Evolutionary conservation across 1,140 invertebrate genomes (phyloP).

Genomic region (Drosophila yakuba): DNA sequence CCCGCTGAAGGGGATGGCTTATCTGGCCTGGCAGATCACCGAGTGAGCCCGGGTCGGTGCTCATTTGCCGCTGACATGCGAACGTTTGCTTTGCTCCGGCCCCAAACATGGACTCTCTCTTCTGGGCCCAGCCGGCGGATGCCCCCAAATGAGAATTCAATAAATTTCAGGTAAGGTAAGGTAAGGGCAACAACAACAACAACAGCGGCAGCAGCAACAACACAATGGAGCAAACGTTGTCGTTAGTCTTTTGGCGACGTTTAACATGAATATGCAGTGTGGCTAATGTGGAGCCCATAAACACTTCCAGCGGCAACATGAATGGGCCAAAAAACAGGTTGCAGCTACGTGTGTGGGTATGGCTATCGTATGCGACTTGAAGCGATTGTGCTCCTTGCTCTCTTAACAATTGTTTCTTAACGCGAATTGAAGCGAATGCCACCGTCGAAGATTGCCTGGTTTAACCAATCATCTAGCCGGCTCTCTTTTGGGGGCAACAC

Average conservation of each 20-base stretch:
- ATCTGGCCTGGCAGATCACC: slow-evolving; percentile 67
- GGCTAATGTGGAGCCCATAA: slow-evolving; percentile 84
- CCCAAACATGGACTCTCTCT: slow-evolving; percentile 29
- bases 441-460: slow-evolving; percentile 58
- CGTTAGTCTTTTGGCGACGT: slow-evolving; percentile 82
- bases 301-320: slow-evolving; percentile 83
- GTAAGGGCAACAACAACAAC: slow-evolving; percentile 26
- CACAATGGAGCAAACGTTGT: slow-evolving; percentile 70
- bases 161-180: slow-evolving; percentile 78
- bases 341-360: slow-evolving; percentile 73
- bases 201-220: slow-evolving; percentile 40
- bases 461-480: slow-evolving; percentile 53
- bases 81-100: slow-evolving; percentile 50
- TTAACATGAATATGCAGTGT: slow-evolving; percentile 84
- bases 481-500: slow-evolving; percentile 28
- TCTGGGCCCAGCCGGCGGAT: slow-evolving; percentile 18
- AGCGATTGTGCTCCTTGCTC: slow-evolving; percentile 39
- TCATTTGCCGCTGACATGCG: slow-evolving; percentile 78
- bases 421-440: slow-evolving; percentile 78
- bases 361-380: slow-evolving; percentile 4
- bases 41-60: slow-evolving; percentile 44
- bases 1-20: slow-evolving; percentile 48
- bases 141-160: slow-evolving; percentile 78
- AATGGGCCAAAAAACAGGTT: slow-evolving; percentile 75
- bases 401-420: slow-evolving; percentile 80